Percentiles rank a stretch among this genome's conserved stretches.
phyloP scores from a whole-genome alignment of 1,140 invertebrate genomes.

The Dreissena rostriformis region DNA sequence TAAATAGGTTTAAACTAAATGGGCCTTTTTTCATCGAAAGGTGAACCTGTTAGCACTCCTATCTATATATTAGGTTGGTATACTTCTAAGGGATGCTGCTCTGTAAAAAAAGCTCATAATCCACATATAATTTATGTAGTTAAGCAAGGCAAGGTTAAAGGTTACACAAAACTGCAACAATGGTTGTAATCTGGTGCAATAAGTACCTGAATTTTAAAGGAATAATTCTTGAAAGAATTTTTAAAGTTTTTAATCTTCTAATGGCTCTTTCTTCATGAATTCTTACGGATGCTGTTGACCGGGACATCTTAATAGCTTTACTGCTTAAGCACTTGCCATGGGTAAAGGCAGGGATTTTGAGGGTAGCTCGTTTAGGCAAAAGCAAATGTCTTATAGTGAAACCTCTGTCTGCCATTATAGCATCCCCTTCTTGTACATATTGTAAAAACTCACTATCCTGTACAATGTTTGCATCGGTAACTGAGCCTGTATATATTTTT shows the following conservation, averaged over 20 bases:
- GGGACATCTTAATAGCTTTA: no score
- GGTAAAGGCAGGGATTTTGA: conserved; percentile 32
- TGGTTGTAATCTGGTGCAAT: conserved; percentile 18
- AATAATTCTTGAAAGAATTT: conserved; percentile 30
- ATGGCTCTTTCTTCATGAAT: not conserved
- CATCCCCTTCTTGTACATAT: conserved; percentile 10
- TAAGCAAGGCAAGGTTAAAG: conserved; percentile 20
- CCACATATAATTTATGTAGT: no score
- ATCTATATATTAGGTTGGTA: no score
- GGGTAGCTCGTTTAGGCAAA: not conserved
- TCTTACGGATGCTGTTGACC: no score
- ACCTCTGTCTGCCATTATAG: conserved; percentile 33
- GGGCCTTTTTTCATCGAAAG: no score
- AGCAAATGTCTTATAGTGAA: conserved; percentile 28
- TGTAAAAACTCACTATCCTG: conserved; percentile 2
- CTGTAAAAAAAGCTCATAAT: no score
- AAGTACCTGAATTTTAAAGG: conserved; percentile 29
- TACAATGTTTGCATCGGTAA: conserved; percentile 23
- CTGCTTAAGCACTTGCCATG: not conserved
- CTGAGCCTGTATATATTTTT: conserved; percentile 9
- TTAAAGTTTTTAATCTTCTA: conserved; percentile 27
- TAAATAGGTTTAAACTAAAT: no score
- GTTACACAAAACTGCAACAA: conserved; percentile 33
- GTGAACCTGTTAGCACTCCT: no score
- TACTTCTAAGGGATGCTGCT: no score